A percentile compares a stretch with the other conserved stretches of the same genome.
Evolutionary conservation across 2,888 invertebrate genomes (phyloP).

Genomic region (Minunthozetes semirufus): DNA sequence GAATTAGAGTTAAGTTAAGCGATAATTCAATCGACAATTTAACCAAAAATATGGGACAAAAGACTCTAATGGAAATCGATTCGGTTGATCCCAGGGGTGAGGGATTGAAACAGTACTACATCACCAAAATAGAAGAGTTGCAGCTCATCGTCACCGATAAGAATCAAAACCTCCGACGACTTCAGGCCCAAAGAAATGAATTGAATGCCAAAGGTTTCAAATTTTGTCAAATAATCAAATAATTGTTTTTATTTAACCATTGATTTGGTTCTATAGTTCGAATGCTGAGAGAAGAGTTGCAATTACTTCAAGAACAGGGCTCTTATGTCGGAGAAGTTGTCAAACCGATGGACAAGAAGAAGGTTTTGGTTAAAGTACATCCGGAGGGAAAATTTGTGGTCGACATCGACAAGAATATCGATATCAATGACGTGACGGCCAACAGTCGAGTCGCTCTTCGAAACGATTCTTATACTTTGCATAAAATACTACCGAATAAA

Average conservation of each 20-base stretch:
- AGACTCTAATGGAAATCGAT: background rate
- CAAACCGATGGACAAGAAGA: slow-evolving; percentile 99
- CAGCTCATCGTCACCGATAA: slow-evolving; percentile 92
- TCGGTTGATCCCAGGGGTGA: slow-evolving; percentile 59
- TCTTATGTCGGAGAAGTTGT: slow-evolving; percentile 99
- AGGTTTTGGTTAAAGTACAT: slow-evolving; percentile 96
- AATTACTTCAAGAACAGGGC: slow-evolving; percentile 89
- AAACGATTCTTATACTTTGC: slow-evolving; percentile 96
- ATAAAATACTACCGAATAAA: slow-evolving; percentile 98
- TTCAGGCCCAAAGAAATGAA: slow-evolving; percentile 97
- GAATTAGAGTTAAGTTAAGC: too few species aligned
- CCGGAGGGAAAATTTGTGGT: slow-evolving; percentile 99
- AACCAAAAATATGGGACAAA: background rate
- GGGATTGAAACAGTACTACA: slow-evolving; percentile 90
- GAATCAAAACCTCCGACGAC: slow-evolving; percentile 86
- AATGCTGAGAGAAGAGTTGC: slow-evolving; percentile 92
- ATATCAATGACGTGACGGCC: slow-evolving; percentile 93
- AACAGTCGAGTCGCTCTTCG: slow-evolving; percentile 95
- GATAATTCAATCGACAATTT: too few species aligned
- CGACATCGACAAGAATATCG: slow-evolving; percentile 97
- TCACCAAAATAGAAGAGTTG: slow-evolving; percentile 94
- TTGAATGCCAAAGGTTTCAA: slow-evolving; percentile 85
- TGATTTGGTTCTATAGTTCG: slow-evolving; percentile 61
- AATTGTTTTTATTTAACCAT: background rate
- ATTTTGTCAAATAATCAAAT: background rate